These are phyloP conservation scores for Plusia festucae DNA, from an alignment of 2,888 invertebrate species.

Conservation along the genomic window DNA sequence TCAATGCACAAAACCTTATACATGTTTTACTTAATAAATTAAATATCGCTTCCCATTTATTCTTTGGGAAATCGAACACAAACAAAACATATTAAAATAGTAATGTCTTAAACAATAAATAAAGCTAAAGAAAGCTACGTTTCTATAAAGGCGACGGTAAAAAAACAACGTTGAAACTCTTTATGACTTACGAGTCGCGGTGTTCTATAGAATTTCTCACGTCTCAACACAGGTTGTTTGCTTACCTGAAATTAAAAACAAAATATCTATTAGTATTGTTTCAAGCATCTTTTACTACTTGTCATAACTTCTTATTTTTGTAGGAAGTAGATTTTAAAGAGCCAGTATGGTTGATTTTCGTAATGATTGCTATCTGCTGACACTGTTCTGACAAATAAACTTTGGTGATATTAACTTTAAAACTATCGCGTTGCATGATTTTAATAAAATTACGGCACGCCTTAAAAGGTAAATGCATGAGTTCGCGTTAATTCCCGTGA, in stretches of 20 bases:
- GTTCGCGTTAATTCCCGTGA: too few species aligned
- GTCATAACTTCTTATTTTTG: conserved; percentile 20
- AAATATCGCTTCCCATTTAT: conserved; percentile 19
- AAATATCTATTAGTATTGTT: conserved; percentile 35
- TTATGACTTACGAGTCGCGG: conserved; percentile 61
- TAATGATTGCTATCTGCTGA: background rate
- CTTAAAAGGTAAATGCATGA: too few species aligned
- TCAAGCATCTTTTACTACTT: conserved; percentile 20
- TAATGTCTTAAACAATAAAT: conserved; percentile 43
- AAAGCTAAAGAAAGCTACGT: conserved; percentile 45
- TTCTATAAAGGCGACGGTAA: conserved; percentile 49
- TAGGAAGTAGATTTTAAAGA: too few species aligned
- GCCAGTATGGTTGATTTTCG: too few species aligned
- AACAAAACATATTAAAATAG: conserved; percentile 28
- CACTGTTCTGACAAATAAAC: conserved; percentile 12
- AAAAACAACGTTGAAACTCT: conserved; percentile 61
- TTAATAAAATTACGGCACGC: too few species aligned
- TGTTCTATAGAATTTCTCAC: conserved; percentile 68
- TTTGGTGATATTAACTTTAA: too few species aligned
- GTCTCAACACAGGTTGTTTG: conserved; percentile 42
- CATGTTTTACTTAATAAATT: conserved; percentile 16
- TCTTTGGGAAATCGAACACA: conserved; percentile 16
- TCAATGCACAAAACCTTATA: conserved; percentile 11
- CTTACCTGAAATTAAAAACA: conserved; percentile 67
- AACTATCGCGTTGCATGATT: too few species aligned